A percentile compares a stretch with the other conserved stretches of the same genome.
Conservation (phyloP, 2,797 vertebrate species). For the Sebastes matsubarae region DNA sequence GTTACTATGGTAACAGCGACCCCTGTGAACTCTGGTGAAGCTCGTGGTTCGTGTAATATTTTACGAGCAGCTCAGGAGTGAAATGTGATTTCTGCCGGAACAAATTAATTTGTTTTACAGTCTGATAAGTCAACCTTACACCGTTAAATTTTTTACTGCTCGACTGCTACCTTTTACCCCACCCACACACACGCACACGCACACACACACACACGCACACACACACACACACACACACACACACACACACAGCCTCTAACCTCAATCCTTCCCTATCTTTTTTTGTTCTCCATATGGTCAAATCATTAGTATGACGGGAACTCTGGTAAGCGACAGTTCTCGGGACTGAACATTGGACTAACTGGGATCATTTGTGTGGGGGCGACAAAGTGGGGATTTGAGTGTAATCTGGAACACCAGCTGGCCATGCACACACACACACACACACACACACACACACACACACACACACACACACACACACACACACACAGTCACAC, state of each 20-base stretch:
- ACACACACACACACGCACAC: background rate
- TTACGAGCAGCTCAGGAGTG: conserved; percentile 1
- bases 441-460: conserved; percentile 7
- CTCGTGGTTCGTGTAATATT: conserved; percentile 7
- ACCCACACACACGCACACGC: background rate
- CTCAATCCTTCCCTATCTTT: background rate
- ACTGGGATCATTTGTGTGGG: conserved; percentile 24
- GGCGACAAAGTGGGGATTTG: conserved; percentile 50
- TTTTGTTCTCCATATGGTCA: conserved; percentile 3
- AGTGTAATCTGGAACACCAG: conserved; percentile 54
- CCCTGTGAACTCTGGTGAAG: conserved; percentile 10
- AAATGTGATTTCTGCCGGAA: conserved; percentile 29
- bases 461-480: conserved; percentile 20
- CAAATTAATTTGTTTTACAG: conserved; percentile 25
- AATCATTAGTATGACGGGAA: conserved; percentile 5
- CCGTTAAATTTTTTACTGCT: background rate
- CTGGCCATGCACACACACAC: conserved; percentile 44
- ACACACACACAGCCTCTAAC: background rate
- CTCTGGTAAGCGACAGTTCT: conserved; percentile 7
- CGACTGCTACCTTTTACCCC: background rate
- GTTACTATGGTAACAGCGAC: conserved; percentile 25
- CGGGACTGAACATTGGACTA: conserved; percentile 36
- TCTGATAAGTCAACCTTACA: conserved; percentile 6
- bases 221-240: background rate
- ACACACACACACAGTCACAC: conserved; percentile 10